Evolutionary conservation across 2,797 vertebrate species (phyloP).

Genomic region (Squalus acanthias): DNA sequence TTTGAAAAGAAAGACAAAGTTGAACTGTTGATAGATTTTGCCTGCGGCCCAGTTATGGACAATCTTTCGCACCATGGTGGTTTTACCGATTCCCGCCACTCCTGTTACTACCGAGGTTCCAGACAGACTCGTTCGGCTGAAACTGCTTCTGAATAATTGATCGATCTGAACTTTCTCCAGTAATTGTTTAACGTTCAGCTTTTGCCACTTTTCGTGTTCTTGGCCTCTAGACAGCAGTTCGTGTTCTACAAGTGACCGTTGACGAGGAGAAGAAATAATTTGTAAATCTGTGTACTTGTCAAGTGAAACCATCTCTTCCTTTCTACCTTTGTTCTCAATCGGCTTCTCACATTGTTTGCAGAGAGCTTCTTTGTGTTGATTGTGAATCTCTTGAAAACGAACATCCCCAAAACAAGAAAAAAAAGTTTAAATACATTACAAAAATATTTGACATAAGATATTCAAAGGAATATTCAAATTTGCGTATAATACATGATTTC

Average conservation of each 20-base stretch:
- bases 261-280: no score
- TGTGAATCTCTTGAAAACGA: no score
- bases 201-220: not conserved
- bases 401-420: no score
- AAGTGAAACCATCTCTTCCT: no score
- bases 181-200: not conserved
- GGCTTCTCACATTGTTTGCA: no score
- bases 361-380: no score
- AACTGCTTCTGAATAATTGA: not conserved
- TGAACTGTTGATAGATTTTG: not conserved
- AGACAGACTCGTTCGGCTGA: not conserved
- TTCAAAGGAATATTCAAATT: no score
- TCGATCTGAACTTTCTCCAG: not conserved
- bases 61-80: not conserved
- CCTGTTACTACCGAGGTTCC: not conserved
- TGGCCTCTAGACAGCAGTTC: not conserved
- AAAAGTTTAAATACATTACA: no score
- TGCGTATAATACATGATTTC: no score
- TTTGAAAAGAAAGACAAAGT: not conserved
- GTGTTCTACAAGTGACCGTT: not conserved
- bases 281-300: no score
- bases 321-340: no score
- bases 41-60: not conserved
- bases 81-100: not conserved
- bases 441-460: no score